Evolutionary conservation across 2,113 vertebrate genomes (phyloP).

Genomic region (Microcebus jonahi): DNA sequence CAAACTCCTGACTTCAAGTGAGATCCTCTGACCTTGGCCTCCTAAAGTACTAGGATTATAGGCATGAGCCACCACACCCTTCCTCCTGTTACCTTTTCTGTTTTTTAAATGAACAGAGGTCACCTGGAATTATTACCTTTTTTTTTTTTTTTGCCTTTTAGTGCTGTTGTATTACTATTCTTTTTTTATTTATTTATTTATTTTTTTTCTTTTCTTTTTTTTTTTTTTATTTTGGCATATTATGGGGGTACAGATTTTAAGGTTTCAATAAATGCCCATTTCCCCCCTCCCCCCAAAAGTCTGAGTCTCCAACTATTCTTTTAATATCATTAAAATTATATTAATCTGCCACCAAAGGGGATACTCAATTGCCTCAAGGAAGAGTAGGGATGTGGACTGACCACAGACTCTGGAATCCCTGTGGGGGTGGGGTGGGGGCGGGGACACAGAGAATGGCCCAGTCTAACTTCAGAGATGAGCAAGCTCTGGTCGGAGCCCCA

Average conservation of each 20-base stretch:
- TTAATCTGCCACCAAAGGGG: background rate
- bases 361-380: background rate
- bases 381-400: background rate
- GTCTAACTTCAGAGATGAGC: background rate
- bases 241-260: too few species aligned
- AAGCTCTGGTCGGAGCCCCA: background rate
- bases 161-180: background rate
- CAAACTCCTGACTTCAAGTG: too few species aligned
- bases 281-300: too few species aligned
- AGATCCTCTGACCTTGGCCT: too few species aligned
- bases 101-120: background rate
- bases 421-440: too few species aligned
- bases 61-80: too few species aligned
- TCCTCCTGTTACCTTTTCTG: background rate
- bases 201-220: too few species aligned
- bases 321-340: constrained; percentile 28
- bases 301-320: too few species aligned
- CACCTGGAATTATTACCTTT: background rate
- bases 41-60: too few species aligned
- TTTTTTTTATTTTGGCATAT: too few species aligned
- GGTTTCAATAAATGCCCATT: too few species aligned
- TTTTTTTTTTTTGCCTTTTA: background rate
- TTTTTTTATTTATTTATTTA: too few species aligned
- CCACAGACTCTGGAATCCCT: background rate
- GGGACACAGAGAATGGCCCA: background rate